phyloP scores from a whole-genome alignment of 2,888 invertebrate species.

The Ennomos fuscantarius region DNA sequence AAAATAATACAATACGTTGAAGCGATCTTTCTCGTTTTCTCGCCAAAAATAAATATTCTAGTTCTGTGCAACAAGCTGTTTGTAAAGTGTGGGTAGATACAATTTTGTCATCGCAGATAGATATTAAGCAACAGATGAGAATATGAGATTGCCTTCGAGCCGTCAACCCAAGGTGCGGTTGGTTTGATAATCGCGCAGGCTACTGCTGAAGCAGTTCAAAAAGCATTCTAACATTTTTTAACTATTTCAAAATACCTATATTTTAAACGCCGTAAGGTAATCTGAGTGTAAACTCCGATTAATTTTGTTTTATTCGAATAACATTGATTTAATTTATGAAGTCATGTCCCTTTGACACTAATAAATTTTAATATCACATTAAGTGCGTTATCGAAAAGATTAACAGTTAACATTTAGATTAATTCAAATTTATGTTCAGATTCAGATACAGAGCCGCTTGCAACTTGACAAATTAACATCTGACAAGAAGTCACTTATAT shows the following conservation, averaged over 20 bases:
- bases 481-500: conserved; percentile 51
- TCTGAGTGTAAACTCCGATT: conserved; percentile 3
- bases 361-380: conserved; percentile 31
- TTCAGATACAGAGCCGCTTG: conserved; percentile 23
- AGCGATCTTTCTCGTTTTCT: too few species aligned
- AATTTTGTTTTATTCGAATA: background rate
- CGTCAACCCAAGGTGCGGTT: too few species aligned
- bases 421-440: conserved; percentile 33
- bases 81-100: too few species aligned
- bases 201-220: background rate
- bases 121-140: too few species aligned
- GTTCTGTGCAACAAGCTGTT: too few species aligned
- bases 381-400: conserved; percentile 32
- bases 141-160: too few species aligned
- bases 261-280: conserved; percentile 2
- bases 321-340: conserved; percentile 27
- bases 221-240: too few species aligned
- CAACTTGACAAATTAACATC: conserved; percentile 48
- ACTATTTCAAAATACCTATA: too few species aligned
- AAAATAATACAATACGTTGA: too few species aligned
- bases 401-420: conserved; percentile 31
- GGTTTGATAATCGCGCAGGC: too few species aligned
- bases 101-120: too few species aligned
- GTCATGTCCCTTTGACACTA: conserved; percentile 16
- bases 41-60: too few species aligned